Conservation (phyloP, 1,140 invertebrate species). For the Lepidurus couesii region DNA sequence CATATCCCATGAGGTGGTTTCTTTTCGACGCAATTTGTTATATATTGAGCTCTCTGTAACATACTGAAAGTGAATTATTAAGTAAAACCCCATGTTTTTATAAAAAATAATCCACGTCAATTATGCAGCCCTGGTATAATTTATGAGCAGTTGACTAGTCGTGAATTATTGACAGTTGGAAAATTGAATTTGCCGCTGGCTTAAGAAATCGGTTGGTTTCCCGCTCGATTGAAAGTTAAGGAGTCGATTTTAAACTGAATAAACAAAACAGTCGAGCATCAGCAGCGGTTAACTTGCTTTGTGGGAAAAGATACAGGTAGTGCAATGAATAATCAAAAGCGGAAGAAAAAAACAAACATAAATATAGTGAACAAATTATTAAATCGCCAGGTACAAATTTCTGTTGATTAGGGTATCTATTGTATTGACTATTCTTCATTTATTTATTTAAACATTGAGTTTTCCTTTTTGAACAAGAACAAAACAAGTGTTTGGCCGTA, state of each 20-base stretch:
- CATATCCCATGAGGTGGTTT: too few species aligned
- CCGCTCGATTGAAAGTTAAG: neutral
- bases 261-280: conserved; percentile 3
- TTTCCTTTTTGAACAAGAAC: neutral
- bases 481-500: too few species aligned
- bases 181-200: too few species aligned
- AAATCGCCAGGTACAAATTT: neutral
- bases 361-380: neutral
- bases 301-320: neutral
- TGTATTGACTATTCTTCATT: neutral
- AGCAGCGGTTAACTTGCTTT: neutral
- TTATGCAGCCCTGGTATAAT: too few species aligned
- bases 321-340: conserved; percentile 6
- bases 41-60: too few species aligned
- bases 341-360: neutral
- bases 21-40: too few species aligned
- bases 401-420: neutral
- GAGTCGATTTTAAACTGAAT: neutral
- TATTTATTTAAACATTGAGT: neutral
- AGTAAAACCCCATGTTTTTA: too few species aligned
- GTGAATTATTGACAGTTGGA: too few species aligned
- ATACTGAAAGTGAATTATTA: too few species aligned
- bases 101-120: too few species aligned
- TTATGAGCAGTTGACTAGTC: too few species aligned
- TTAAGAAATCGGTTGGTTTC: too few species aligned